These are phyloP conservation scores for Metridium senile DNA, from an alignment of 92 coral and sea anemone genomes.

Conservation along the genomic window DNA sequence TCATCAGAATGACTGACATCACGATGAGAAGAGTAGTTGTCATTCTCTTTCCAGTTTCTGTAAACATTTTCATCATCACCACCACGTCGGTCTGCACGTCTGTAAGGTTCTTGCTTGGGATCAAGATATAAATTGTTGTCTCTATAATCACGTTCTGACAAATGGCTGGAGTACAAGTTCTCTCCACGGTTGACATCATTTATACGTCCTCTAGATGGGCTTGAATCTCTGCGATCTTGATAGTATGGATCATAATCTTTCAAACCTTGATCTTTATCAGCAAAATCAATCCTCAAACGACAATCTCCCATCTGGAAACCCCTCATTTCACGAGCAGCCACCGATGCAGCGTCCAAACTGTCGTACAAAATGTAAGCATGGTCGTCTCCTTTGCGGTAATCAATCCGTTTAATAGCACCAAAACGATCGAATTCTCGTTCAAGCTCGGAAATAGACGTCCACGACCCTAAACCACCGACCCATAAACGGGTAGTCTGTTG, in stretches of 20 bases:
- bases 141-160: slow-evolving; percentile 73
- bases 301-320: slow-evolving; percentile 96
- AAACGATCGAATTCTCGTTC: slow-evolving; percentile 99
- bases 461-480: slow-evolving; percentile 98
- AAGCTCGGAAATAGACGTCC: slow-evolving; percentile 94
- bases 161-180: slow-evolving; percentile 55
- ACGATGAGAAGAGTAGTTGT: slow-evolving; percentile 44
- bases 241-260: slow-evolving; percentile 81
- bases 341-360: slow-evolving; percentile 99
- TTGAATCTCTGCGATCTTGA: slow-evolving; percentile 63
- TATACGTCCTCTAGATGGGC: slow-evolving; percentile 77
- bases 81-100: slow-evolving; percentile 67
- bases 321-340: slow-evolving; percentile 99
- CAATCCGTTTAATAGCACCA: slow-evolving; percentile 97
- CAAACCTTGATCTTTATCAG: slow-evolving; percentile 95
- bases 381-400: slow-evolving; percentile 94
- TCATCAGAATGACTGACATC: slow-evolving; percentile 66
- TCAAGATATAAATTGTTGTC: slow-evolving; percentile 72
- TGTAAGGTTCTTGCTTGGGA: slow-evolving; percentile 73
- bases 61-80: slow-evolving; percentile 56
- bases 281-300: slow-evolving; percentile 97
- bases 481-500: slow-evolving; percentile 99
- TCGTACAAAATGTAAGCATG: slow-evolving; percentile 99
- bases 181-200: slow-evolving; percentile 70
- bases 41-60: slow-evolving; percentile 80